These are phyloP conservation scores for Pitangus sulphuratus DNA, from an alignment of 2,797 vertebrate genomes.

Conservation along the genomic window DNA sequence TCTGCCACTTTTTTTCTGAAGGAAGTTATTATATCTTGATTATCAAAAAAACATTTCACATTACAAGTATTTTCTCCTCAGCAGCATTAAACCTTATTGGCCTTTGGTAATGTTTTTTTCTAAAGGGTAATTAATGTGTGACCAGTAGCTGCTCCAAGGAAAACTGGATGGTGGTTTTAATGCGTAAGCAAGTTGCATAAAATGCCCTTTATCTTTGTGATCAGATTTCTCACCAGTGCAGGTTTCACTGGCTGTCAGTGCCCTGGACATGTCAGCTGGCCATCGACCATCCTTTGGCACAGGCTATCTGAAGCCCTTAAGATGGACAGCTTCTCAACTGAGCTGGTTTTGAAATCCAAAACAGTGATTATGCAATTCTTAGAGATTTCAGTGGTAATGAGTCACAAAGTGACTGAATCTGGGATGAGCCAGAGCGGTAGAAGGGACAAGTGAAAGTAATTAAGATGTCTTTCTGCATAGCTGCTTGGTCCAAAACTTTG, in stretches of 20 bases:
- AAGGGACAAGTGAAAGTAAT: not conserved
- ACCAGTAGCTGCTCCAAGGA: not conserved
- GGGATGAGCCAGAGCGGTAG: not conserved
- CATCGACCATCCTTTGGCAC: not conserved
- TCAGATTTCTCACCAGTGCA: not conserved
- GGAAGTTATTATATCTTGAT: not conserved
- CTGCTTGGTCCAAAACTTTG: not conserved
- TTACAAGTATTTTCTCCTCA: not conserved
- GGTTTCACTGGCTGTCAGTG: not conserved
- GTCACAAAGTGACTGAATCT: not conserved
- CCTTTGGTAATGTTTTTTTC: conserved; percentile 42
- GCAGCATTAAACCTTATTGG: not conserved
- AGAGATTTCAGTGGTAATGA: not conserved
- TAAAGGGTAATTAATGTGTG: conserved; percentile 27
- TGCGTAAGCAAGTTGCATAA: conserved; percentile 1
- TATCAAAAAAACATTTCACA: not conserved
- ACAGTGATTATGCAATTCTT: not conserved
- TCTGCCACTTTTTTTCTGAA: not conserved
- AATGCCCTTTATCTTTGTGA: not conserved
- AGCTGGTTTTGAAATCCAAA: not conserved
- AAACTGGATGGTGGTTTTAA: conserved; percentile 8
- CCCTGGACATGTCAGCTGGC: not conserved
- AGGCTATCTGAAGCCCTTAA: not conserved
- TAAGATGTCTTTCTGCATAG: not conserved
- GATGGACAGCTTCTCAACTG: not conserved